phyloP scores from a whole-genome alignment of 1,140 invertebrate species.

The Ganaspis sp. region DNA sequence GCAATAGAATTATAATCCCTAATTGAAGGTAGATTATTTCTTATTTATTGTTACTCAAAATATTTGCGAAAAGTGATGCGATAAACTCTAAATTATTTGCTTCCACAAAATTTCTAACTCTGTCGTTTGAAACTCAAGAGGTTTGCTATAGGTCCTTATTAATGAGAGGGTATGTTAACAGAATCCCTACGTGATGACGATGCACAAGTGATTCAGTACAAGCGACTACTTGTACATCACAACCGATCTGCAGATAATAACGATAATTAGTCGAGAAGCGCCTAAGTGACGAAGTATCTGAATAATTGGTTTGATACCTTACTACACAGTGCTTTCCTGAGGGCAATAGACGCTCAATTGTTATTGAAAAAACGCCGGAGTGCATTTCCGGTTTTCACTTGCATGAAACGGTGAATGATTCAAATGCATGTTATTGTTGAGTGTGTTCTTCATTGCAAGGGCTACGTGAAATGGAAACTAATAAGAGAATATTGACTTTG shows the following conservation, averaged over 20 bases:
- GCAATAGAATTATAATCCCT: no score
- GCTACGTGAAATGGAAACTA: background rate
- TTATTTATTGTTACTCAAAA: background rate
- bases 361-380: background rate
- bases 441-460: background rate
- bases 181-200: slow-evolving; percentile 8
- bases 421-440: no score
- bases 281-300: slow-evolving; percentile 53
- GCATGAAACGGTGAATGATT: background rate
- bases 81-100: background rate
- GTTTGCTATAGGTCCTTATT: background rate
- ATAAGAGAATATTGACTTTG: background rate
- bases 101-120: background rate
- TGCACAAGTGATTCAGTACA: slow-evolving; percentile 41
- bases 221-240: slow-evolving; percentile 34
- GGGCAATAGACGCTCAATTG: slow-evolving; percentile 39
- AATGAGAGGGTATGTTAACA: background rate
- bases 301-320: slow-evolving; percentile 50
- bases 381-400: background rate
- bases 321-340: slow-evolving; percentile 43
- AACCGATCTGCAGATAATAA: slow-evolving; percentile 49
- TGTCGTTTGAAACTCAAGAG: background rate
- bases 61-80: background rate
- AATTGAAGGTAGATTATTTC: no score
- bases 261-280: slow-evolving; percentile 53